A percentile compares a stretch with the other conserved stretches of the same genome.
Conservation (phyloP, 2,113 vertebrate species). For the Glaucidium brasilianum region DNA sequence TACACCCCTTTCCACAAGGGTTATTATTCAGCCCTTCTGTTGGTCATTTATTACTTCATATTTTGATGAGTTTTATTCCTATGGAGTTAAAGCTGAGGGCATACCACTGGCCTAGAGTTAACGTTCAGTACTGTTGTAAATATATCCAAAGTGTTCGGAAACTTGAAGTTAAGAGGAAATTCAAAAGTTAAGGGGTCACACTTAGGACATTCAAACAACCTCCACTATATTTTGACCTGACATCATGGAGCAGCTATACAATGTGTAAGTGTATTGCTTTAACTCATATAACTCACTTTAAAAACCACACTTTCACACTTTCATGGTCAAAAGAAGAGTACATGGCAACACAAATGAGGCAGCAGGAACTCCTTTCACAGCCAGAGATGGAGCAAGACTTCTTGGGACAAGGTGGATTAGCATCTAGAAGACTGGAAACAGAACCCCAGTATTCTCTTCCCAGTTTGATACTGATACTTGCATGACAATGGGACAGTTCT, state of each 20-base stretch:
- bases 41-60: not conserved
- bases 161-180: slow-evolving; percentile 1
- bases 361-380: not conserved
- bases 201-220: not conserved
- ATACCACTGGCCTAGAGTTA: not conserved
- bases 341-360: not conserved
- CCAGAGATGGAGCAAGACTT: not conserved
- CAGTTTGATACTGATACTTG: not conserved
- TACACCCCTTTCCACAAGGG: not conserved
- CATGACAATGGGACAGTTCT: not conserved
- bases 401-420: not conserved
- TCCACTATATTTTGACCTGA: not conserved
- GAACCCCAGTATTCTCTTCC: not conserved
- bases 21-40: not conserved
- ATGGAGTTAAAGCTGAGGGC: not conserved
- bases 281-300: not conserved
- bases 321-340: not conserved
- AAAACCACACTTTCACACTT: not conserved
- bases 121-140: not conserved
- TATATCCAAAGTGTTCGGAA: not conserved
- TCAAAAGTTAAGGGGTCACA: not conserved
- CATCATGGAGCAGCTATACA: not conserved
- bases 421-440: not conserved
- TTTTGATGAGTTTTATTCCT: not conserved
- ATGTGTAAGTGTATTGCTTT: not conserved